Evolutionary conservation across 1,140 invertebrate species (phyloP), one percentile per base, ranked within the genome.

Genomic region (Protaetia brevitarsis): DNA sequence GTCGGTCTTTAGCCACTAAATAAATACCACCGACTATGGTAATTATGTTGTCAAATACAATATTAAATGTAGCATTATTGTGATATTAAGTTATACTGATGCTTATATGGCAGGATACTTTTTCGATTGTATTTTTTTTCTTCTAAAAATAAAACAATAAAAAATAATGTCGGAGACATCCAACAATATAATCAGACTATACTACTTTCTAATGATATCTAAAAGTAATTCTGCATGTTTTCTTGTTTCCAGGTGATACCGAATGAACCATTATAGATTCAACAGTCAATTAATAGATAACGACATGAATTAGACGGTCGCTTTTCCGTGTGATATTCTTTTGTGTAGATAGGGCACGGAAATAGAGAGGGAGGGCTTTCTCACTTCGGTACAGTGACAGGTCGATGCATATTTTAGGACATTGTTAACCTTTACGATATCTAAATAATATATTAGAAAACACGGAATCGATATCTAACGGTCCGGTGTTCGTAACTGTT

Each of bases 381-480:
- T 51, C 41, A 23, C 19, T 51, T 10, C 16, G 41, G 41, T 28
- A 56, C 27, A 59, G 26, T 27, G 57, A 59, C 57, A 59, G 57
- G 23, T 59, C 26, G 57, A 13, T 59, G 57, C 57, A 59, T 59
- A 59, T 59, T 59, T 59, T 31, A 59, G 57, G 26, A 29, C 57
- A 59, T 59, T 59, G 57, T 59, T 59, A 59, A 59, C 57, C 57
- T 59, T 59, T 59, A 59, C 57, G 57, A 59, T 59, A 59, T 59
- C 57, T 59, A 59, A 59, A 59, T 59, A 59, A 59, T 59, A 27
- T 56, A 56, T 56, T 7, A 51, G 41, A 51, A 51, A 51, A 51
- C 41, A 51, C 41, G 26, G 57, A 59, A 59, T 59, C 57, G 57
- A 59, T 59, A 59, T 4, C 26, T 29, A 28, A 13, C 29, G 26